These are phyloP conservation scores for Cirrhinus molitorella DNA, from an alignment of 2,797 vertebrate species.

Conservation along the genomic window DNA sequence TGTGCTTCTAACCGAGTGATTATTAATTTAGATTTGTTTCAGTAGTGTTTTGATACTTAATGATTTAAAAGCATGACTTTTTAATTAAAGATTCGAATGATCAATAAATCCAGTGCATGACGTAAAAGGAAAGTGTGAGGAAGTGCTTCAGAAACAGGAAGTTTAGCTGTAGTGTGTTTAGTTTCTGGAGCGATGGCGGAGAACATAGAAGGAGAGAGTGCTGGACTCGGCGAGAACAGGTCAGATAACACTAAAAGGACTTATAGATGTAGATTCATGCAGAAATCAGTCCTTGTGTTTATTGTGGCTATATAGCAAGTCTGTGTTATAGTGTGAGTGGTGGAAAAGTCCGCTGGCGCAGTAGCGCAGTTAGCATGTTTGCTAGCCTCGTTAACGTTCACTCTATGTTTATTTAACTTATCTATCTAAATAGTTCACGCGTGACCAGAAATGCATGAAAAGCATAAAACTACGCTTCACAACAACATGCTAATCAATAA, in stretches of 20 bases:
- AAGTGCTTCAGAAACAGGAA: conserved; percentile 74
- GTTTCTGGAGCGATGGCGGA: conserved; percentile 85
- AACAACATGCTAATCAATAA: not conserved
- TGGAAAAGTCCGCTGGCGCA: not conserved
- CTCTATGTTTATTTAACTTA: not conserved
- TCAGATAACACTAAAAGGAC: conserved; percentile 61
- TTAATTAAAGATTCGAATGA: not conserved
- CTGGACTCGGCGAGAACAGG: conserved; percentile 82
- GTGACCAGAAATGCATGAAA: not conserved
- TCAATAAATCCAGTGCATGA: conserved; percentile 12
- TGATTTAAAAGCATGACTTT: not conserved
- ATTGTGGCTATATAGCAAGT: not conserved
- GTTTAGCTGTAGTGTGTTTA: conserved; percentile 24
- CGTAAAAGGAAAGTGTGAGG: not conserved
- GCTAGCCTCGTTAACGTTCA: not conserved
- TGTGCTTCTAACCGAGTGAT: not conserved
- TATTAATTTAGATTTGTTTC: not conserved
- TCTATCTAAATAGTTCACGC: not conserved
- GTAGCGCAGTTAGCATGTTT: conserved; percentile 35
- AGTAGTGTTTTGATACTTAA: not conserved
- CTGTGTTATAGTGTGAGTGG: not conserved
- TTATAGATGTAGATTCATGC: not conserved
- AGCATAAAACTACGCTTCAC: not conserved
- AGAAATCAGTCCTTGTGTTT: not conserved
- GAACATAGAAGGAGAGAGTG: conserved; percentile 82